phyloP scores from a whole-genome alignment of 2,888 invertebrate genomes.

The Helicoverpa assulta region DNA sequence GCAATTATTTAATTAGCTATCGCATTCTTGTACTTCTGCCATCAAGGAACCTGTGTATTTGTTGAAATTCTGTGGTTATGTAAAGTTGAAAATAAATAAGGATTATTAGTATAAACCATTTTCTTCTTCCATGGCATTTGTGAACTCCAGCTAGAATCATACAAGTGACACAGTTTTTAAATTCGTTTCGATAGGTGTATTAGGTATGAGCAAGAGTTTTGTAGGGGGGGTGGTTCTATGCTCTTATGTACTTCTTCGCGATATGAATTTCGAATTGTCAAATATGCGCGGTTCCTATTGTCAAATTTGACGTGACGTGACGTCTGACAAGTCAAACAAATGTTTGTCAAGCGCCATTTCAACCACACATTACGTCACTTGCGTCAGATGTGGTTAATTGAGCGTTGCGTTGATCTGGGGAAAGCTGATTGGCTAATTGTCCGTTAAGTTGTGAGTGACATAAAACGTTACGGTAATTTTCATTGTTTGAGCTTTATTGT shows the following conservation, averaged over 20 bases:
- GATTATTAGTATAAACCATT: too few relatives aligned
- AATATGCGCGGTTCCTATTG: too few relatives aligned
- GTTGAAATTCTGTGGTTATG: too few relatives aligned
- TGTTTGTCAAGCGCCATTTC: constrained; percentile 29
- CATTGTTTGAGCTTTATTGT: constrained; percentile 16
- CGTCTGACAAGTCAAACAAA: constrained; percentile 32
- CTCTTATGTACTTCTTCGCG: too few relatives aligned
- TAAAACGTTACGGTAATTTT: constrained; percentile 38
- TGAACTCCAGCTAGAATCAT: too few relatives aligned
- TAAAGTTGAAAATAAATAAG: too few relatives aligned
- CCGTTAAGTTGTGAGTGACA: constrained; percentile 42
- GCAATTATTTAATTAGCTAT: constrained; percentile 64
- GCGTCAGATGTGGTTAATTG: constrained; percentile 33
- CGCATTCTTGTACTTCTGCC: constrained; percentile 44
- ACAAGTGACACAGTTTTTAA: too few relatives aligned
- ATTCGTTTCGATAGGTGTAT: too few relatives aligned
- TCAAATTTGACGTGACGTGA: constrained; percentile 11
- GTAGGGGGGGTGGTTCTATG: too few relatives aligned
- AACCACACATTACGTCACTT: constrained; percentile 42
- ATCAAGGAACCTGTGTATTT: neutral
- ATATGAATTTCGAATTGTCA: too few relatives aligned
- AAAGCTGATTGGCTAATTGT: constrained; percentile 51
- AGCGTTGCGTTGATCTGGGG: constrained; percentile 45
- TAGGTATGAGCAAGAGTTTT: too few relatives aligned
- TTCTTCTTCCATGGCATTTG: too few relatives aligned